A percentile compares a stretch with the other conserved stretches of the same genome.
phyloP scores from a whole-genome alignment of 2,888 invertebrate species.

The Dastarcus helophoroides region DNA sequence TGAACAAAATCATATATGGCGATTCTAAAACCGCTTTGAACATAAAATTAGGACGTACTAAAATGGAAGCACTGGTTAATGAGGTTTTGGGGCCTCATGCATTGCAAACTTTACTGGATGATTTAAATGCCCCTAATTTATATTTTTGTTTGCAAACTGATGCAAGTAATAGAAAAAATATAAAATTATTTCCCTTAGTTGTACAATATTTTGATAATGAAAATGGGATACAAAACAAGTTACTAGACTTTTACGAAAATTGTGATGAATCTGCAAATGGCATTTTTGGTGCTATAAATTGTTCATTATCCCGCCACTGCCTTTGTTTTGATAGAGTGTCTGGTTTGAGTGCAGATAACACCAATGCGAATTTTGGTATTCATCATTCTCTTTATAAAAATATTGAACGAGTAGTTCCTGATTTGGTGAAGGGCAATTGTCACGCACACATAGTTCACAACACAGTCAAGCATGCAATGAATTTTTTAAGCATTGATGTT shows the following conservation, averaged over 20 bases:
- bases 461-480: slow-evolving; percentile 14
- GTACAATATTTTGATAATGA: slow-evolving; percentile 15
- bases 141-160: slow-evolving; percentile 11
- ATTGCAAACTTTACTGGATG: slow-evolving; percentile 9
- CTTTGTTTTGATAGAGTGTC: slow-evolving; percentile 19
- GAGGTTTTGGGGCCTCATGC: slow-evolving; percentile 5
- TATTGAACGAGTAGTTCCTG: slow-evolving; percentile 13
- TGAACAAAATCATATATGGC: slow-evolving; percentile 10
- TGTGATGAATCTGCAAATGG: slow-evolving; percentile 14
- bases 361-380: slow-evolving; percentile 24
- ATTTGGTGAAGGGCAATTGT: slow-evolving; percentile 17
- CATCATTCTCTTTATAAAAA: slow-evolving; percentile 15
- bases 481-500: slow-evolving; percentile 12
- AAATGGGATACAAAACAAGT: slow-evolving; percentile 13
- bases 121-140: slow-evolving; percentile 7
- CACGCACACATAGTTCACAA: slow-evolving; percentile 19
- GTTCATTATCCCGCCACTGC: slow-evolving; percentile 17
- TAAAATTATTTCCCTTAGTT: slow-evolving; percentile 12
- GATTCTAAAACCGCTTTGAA: slow-evolving; percentile 9
- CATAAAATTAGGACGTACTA: slow-evolving; percentile 9
- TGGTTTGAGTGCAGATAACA: slow-evolving; percentile 26
- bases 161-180: slow-evolving; percentile 17
- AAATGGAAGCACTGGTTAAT: slow-evolving; percentile 6
- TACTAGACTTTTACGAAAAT: slow-evolving; percentile 17
- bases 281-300: slow-evolving; percentile 14